Evolutionary conservation across 1,140 invertebrate species (phyloP).

Genomic region (Pseudomyrmex cubaensis): DNA sequence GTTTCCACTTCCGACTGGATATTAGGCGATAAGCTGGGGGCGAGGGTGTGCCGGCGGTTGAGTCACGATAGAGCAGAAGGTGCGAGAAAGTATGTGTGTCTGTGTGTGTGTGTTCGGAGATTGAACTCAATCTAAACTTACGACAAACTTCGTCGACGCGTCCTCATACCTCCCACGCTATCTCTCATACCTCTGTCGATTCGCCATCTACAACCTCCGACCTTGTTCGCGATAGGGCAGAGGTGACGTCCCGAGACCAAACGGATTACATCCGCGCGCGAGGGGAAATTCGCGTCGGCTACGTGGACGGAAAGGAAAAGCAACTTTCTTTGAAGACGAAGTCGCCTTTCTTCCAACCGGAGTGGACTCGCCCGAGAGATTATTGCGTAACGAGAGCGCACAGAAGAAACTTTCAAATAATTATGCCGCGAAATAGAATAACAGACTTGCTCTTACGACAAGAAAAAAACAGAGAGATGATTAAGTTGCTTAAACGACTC

Average conservation of each 20-base stretch:
- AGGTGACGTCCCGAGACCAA: constrained; percentile 39
- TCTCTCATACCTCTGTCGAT: constrained; percentile 74
- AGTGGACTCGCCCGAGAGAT: background rate
- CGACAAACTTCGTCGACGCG: constrained; percentile 67
- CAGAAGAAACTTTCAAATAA: background rate
- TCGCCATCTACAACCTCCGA: constrained; percentile 64
- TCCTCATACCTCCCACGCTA: constrained; percentile 36
- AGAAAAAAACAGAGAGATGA: background rate
- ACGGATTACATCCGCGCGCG: constrained; percentile 15
- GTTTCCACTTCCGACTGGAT: constrained; percentile 65
- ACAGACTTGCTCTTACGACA: no score
- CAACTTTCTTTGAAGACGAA: background rate
- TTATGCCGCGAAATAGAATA: no score
- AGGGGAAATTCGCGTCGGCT: background rate
- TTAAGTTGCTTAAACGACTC: background rate
- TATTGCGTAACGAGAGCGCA: background rate
- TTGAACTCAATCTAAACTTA: constrained; percentile 79
- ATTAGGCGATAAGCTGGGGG: constrained; percentile 71
- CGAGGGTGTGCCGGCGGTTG: constrained; percentile 26
- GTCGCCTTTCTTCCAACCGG: background rate
- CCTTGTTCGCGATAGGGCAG: constrained; percentile 56
- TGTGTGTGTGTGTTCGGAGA: constrained; percentile 38
- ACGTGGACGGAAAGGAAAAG: background rate
- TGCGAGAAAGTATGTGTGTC: constrained; percentile 24
- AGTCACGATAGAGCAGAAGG: constrained; percentile 32